Evolutionary conservation across 53 echinoderm and acorn worm genomes (phyloP).

Genomic region (Mesocentrotus franciscanus): DNA sequence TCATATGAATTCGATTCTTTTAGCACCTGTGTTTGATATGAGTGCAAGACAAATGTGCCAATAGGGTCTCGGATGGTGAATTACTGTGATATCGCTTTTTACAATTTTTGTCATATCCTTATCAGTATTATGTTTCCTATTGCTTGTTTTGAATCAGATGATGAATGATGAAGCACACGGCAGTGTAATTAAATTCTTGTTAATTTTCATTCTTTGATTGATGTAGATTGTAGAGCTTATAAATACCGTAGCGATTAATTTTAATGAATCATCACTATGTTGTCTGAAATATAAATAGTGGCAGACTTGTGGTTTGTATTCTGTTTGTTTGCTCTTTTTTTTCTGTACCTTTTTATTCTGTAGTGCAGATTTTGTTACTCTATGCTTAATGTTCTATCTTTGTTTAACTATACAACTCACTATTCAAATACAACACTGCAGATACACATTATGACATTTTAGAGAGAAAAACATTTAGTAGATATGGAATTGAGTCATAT

Average conservation of each 20-base stretch:
- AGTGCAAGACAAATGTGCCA: not conserved
- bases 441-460: not conserved
- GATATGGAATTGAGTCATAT: too few species aligned
- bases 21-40: not conserved
- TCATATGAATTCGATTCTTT: not conserved
- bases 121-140: conserved; percentile 1
- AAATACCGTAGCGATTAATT: not conserved
- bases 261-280: not conserved
- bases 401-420: not conserved
- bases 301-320: not conserved
- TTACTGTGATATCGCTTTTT: not conserved
- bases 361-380: not conserved
- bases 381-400: not conserved
- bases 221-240: not conserved
- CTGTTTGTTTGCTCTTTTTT: not conserved
- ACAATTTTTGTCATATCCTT: not conserved
- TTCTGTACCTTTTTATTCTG: not conserved
- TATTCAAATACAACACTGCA: not conserved
- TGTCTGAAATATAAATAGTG: conserved; percentile 3
- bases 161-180: not conserved
- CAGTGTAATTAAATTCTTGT: not conserved
- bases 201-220: not conserved
- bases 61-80: not conserved
- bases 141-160: not conserved
- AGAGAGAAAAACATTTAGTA: not conserved